Base-by-base conservation (phyloP, 2,113 vertebrate species). In the Ardeotis arabs region DNA sequence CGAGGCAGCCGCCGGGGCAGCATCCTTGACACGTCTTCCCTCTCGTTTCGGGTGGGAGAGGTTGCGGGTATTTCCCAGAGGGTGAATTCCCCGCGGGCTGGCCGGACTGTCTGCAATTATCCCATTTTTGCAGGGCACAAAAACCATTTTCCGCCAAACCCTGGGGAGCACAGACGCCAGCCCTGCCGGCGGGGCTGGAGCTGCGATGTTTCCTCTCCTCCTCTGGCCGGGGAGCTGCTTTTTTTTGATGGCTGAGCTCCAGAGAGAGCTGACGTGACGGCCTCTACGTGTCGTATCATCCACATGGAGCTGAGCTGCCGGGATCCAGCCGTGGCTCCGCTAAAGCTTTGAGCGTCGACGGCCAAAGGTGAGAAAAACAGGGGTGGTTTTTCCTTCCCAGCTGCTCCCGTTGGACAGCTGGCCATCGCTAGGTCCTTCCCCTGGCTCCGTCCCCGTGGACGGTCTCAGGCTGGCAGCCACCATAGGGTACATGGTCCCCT, bases 241-340 rank as follows among this genome's bases (percentile, higher is more conserved):
- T 60, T 63, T 63, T 72, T 69, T 41, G 39, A 12, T 44, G 52
- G 39, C 37, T 84, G 80, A 4, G 35, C 53, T 59, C 72, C 81
- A 79, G 33, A 23, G 28, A 52, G 44, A 44, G 18, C 49, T 64
- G 74, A 37, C 0, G 1, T 23, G 13, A 14, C 58, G 47, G 49
- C 23, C 18, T 64, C 68, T 28, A 25, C 6, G 0, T 74, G 23
- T 35, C 18, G 3, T 3, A 0, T 77, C 45, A 33, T 53, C 69
- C 64, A 12, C 12, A 13, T 2, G 17, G 66, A 78, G 28, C 66
- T 9, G 27, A 78, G 84, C 59, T 3, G 4, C 6, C 1, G 2
- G 41, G 41, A 44, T 44, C 22, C 59, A 21, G 1, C 82, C 3
- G 0, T 0, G 0, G 47, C 60, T 62, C 66, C 0, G 0, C 33